Evolutionary conservation across 2,113 vertebrate genomes (phyloP).

Genomic region (Herpetotheres cachinnans): DNA sequence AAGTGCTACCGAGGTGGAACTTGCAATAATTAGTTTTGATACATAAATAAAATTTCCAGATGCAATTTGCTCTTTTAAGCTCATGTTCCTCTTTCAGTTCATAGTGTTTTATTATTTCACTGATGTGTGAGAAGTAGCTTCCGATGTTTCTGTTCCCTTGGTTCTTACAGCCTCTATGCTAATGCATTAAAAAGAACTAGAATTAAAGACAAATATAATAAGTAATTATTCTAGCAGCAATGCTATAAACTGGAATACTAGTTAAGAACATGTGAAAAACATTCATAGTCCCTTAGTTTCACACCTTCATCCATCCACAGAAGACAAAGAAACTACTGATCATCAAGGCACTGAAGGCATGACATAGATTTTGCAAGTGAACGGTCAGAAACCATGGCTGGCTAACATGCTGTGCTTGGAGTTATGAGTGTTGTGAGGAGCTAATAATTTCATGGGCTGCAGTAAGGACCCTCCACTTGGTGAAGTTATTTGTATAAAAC

Average conservation of each 20-base stretch:
- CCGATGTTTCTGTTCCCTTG: not conserved
- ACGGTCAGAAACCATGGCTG: not conserved
- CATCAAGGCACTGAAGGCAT: not conserved
- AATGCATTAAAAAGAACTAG: not conserved
- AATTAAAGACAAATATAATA: conserved; percentile 3
- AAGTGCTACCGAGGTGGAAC: conserved; percentile 68
- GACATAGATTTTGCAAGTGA: not conserved
- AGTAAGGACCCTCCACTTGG: not conserved
- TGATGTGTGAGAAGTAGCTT: not conserved
- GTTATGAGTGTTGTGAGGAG: not conserved
- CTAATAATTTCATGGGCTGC: not conserved
- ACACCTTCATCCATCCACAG: not conserved
- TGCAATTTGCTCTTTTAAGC: conserved; percentile 65
- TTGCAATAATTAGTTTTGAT: conserved; percentile 75
- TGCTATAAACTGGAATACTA: not conserved
- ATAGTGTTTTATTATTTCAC: conserved; percentile 31
- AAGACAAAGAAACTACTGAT: not conserved
- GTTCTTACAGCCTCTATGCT: not conserved
- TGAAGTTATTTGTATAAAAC: not conserved
- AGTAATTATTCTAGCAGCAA: not conserved
- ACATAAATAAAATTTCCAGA: conserved; percentile 73
- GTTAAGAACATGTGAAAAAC: not conserved
- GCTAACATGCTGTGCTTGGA: not conserved
- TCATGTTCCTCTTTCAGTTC: conserved; percentile 47
- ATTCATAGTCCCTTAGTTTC: not conserved